These are phyloP conservation scores for Rhabdophis nuchalis DNA, from an alignment of 2,797 vertebrate genomes.

Conservation along the genomic window DNA sequence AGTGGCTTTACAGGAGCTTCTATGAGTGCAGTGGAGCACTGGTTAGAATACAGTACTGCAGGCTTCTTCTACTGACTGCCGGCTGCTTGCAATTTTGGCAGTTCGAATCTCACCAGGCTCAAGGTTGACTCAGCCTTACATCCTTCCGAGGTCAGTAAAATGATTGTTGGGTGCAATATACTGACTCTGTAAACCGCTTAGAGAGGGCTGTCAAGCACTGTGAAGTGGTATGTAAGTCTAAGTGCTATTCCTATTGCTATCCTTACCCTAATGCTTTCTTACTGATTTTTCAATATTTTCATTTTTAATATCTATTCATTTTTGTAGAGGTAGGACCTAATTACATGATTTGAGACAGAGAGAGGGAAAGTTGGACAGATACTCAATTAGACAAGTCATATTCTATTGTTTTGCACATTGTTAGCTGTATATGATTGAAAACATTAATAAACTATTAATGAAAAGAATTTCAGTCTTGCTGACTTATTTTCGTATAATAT, in stretches of 20 bases:
- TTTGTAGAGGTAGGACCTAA: not conserved
- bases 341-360: not conserved
- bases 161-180: no score
- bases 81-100: no score
- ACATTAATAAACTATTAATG: not conserved
- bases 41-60: no score
- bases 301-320: not conserved
- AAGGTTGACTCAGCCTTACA: no score
- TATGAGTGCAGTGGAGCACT: not conserved
- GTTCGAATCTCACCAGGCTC: no score
- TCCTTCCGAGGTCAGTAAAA: no score
- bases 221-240: no score
- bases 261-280: not conserved
- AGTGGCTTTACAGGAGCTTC: not conserved
- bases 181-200: no score
- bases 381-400: not conserved
- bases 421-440: not conserved
- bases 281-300: not conserved
- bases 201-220: no score
- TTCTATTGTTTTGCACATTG: not conserved
- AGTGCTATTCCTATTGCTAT: not conserved
- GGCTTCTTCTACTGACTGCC: no score
- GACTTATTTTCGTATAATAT: not conserved
- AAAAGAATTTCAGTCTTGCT: not conserved
- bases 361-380: not conserved